A percentile compares a stretch with the other conserved stretches of the same genome.
Conservation (phyloP, 2,797 vertebrate species). For the Peromyscus melanophrys region DNA sequence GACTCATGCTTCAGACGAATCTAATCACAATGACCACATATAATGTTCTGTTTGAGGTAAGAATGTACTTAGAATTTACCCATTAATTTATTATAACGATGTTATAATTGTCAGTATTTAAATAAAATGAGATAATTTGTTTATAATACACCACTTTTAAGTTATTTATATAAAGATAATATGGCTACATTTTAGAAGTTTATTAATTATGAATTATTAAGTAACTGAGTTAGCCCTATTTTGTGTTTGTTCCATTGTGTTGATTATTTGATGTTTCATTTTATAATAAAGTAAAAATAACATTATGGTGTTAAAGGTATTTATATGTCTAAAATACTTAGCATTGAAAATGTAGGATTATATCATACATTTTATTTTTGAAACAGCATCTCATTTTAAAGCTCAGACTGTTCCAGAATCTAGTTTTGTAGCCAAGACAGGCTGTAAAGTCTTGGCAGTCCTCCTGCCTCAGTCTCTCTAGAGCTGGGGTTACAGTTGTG, state of each 20-base stretch:
- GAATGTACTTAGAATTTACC: conserved; percentile 80
- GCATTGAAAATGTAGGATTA: neutral
- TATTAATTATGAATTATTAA: conserved; percentile 56
- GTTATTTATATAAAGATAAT: conserved; percentile 30
- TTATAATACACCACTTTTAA: neutral
- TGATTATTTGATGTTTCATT: conserved; percentile 50
- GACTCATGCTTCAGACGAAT: conserved; percentile 96
- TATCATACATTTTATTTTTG: neutral
- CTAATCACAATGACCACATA: conserved; percentile 97
- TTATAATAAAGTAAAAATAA: conserved; percentile 59
- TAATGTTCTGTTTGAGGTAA: conserved; percentile 99
- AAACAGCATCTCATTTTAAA: neutral
- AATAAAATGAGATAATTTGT: conserved; percentile 62
- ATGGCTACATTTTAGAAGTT: conserved; percentile 11
- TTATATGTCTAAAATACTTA: conserved; percentile 41
- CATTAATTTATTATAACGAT: conserved; percentile 84
- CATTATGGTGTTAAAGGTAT: conserved; percentile 43
- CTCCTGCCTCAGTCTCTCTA: neutral
- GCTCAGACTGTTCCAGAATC: neutral
- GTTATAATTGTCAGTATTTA: conserved; percentile 80
- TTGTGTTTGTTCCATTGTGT: conserved; percentile 36
- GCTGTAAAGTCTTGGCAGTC: neutral
- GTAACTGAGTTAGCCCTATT: neutral
- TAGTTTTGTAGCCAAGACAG: neutral
- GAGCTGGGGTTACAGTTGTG: neutral